These are phyloP conservation scores for Pilophorus perplexus DNA, from an alignment of 2,888 invertebrate species.

Conservation along the genomic window DNA sequence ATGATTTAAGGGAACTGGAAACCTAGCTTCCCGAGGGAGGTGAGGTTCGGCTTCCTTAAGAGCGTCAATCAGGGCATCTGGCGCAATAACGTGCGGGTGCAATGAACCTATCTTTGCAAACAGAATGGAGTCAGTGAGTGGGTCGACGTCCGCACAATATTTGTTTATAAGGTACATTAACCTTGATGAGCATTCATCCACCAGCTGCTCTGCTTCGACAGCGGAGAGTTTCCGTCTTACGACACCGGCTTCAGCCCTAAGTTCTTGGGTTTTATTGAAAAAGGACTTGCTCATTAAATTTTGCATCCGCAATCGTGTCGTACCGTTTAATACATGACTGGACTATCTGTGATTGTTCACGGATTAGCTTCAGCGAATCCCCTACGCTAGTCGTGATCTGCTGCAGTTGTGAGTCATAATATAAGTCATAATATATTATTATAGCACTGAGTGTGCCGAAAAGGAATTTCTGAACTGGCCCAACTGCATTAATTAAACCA, in stretches of 20 bases:
- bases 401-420: neutral
- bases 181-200: neutral
- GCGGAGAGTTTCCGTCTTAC: neutral
- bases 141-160: neutral
- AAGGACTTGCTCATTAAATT: too few relatives aligned
- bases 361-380: neutral
- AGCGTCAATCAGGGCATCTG: neutral
- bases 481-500: neutral
- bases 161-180: constrained; percentile 1
- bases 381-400: neutral
- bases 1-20: neutral
- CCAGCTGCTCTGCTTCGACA: neutral
- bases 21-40: neutral
- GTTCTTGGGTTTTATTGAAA: neutral
- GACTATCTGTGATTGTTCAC: neutral
- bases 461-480: neutral
- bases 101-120: neutral
- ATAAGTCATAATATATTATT: too few relatives aligned
- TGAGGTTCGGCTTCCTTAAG: neutral
- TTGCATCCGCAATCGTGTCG: neutral
- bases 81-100: neutral
- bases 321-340: neutral
- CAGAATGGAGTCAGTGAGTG: neutral
- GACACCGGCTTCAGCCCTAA: neutral
- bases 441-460: neutral